Evolutionary conservation across 2,888 invertebrate species (phyloP), one percentile per base, ranked within the genome.

Genomic region (Tetragnatha montana): DNA sequence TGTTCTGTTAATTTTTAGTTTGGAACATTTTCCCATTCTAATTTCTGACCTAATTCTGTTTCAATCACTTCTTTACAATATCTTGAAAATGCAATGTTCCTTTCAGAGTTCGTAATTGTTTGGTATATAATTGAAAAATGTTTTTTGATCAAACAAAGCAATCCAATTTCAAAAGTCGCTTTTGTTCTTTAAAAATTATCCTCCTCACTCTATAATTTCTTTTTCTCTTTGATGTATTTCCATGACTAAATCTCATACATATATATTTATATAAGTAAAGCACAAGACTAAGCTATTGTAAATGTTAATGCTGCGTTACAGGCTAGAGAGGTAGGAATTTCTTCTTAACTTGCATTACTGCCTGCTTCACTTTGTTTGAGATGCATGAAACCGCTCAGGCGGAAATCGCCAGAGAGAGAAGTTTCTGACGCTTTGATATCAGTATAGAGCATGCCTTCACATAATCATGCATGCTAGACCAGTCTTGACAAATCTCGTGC

Each of bases 281-380:
- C 19, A n/a, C 14, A 73, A 73, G 73, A 22, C 73, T 50, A 81
- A 81, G 19, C 51, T 50, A 19, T 81, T 81, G 49, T 81, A 19
- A 71, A 51, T 73, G 50, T 81, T 81, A 81, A 81, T 81, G 81
- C 81, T 81, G 81, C 81, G 17, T 73, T 81, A 73, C 81, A 81
- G 81, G 81, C 81, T 21, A 81, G 71, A 81, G 73, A 81, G 81
- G 81, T 81, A 81, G 81, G 81, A 81, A 47, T 73, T 73, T 51
- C 50, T 81, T 17, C 14, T 49, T 51, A 71, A 70, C 19, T 73
- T 50, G 73, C 81, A 73, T 73, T 51, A 73, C 81, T 81, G 71
- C 81, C 68, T 81, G 71, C 51, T 73, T 73, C 47, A 73, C 22
- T 22, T 49, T 35, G 21, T 51, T 73, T 73, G 71, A 49, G 49